These are phyloP conservation scores for Stenotaenia linearis DNA, from an alignment of 2,888 invertebrate genomes.

Conservation along the genomic window DNA sequence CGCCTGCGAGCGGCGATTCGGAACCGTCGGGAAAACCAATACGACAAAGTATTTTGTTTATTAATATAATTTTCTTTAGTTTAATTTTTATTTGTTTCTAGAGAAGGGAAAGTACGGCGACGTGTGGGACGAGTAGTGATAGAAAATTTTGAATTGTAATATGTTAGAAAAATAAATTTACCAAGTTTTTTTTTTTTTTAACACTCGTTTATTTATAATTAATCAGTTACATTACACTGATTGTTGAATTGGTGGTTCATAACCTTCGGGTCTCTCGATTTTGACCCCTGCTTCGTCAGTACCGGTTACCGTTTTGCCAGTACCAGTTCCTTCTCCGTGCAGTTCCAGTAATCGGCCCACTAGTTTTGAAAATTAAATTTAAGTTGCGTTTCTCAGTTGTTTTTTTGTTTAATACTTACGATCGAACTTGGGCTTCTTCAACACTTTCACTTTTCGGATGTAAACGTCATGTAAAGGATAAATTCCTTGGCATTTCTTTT, in stretches of 20 bases:
- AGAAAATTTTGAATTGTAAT: too few species aligned
- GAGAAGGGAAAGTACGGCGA: constrained; percentile 33
- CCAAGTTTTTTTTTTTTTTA: too few species aligned
- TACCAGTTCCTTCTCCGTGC: constrained; percentile 73
- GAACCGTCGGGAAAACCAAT: not conserved
- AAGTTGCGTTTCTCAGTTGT: too few species aligned
- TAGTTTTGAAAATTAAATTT: too few species aligned
- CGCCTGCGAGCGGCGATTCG: not conserved
- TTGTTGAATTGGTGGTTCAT: constrained; percentile 96
- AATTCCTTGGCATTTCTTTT: constrained; percentile 92
- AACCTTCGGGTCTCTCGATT: constrained; percentile 88
- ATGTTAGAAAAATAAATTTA: too few species aligned
- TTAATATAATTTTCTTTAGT: not conserved
- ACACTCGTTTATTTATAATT: too few species aligned
- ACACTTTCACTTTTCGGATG: constrained; percentile 97
- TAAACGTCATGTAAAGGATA: constrained; percentile 98
- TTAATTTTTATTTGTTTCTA: not conserved
- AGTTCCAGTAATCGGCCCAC: constrained; percentile 89
- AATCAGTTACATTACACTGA: constrained; percentile 85
- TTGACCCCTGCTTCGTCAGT: constrained; percentile 57
- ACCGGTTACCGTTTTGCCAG: constrained; percentile 51
- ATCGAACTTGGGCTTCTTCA: constrained; percentile 98
- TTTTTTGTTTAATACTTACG: too few species aligned
- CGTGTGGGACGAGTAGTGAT: constrained; percentile 24
- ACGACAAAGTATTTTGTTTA: not conserved